These are phyloP conservation scores for Sialis lutaria DNA, from an alignment of 2,888 invertebrate genomes.

Conservation along the genomic window DNA sequence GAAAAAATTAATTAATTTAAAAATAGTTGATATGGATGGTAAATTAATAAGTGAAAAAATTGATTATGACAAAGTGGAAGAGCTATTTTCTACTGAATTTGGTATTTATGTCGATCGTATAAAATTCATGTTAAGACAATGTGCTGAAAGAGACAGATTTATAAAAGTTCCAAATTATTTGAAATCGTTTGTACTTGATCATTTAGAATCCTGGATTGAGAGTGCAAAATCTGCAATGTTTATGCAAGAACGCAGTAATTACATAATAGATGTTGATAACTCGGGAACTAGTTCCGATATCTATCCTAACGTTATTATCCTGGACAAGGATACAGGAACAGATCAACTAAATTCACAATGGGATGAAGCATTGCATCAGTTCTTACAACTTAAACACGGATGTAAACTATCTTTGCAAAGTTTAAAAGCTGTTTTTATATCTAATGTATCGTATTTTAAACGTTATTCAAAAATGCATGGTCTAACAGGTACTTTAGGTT, in stretches of 20 bases:
- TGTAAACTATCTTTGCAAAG: slow-evolving; percentile 16
- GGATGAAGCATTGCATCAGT: slow-evolving; percentile 23
- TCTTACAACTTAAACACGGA: slow-evolving; percentile 23
- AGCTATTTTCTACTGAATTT: slow-evolving; percentile 5
- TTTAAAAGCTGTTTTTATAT: slow-evolving; percentile 22
- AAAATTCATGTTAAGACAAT: slow-evolving; percentile 10
- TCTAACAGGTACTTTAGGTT: slow-evolving; percentile 22
- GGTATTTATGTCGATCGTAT: slow-evolving; percentile 8
- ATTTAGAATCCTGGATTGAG: slow-evolving; percentile 15
- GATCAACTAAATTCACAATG: slow-evolving; percentile 20
- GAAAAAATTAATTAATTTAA: slow-evolving; percentile 8
- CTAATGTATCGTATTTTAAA: slow-evolving; percentile 16
- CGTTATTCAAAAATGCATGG: slow-evolving; percentile 18
- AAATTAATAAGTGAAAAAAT: slow-evolving; percentile 7
- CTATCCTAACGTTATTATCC: slow-evolving; percentile 14
- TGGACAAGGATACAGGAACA: slow-evolving; percentile 21
- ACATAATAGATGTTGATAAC: slow-evolving; percentile 17
- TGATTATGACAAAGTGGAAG: slow-evolving; percentile 4
- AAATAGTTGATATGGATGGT: neutral
- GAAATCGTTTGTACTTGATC: slow-evolving; percentile 13
- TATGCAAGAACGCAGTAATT: slow-evolving; percentile 16
- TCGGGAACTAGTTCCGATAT: slow-evolving; percentile 11
- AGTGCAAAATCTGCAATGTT: slow-evolving; percentile 16
- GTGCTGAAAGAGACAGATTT: slow-evolving; percentile 10
- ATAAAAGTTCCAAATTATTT: slow-evolving; percentile 13